Conservation (phyloP, 2,888 invertebrate genomes). For the Choreutis nemorana region DNA sequence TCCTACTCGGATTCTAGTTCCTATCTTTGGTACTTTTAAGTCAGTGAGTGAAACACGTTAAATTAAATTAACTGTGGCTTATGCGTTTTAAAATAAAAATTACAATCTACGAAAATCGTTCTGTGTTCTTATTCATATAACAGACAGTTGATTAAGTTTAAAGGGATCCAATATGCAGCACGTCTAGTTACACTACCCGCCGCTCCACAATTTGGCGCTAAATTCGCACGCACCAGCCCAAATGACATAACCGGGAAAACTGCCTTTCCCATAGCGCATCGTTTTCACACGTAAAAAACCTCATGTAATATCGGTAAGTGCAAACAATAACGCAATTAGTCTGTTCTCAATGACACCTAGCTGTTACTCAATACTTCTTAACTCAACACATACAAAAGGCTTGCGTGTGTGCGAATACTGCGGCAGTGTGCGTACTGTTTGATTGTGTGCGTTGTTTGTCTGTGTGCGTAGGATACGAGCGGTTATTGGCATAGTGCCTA, state of each 20-base stretch:
- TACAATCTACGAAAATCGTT: too few relatives aligned
- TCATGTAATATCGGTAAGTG: conserved; percentile 13
- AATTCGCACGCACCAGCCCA: conserved; percentile 12
- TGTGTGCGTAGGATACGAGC: conserved; percentile 26
- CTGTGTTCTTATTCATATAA: too few relatives aligned
- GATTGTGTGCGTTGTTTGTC: conserved; percentile 20
- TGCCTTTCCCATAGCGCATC: conserved; percentile 17
- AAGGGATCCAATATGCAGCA: too few relatives aligned
- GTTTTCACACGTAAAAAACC: conserved; percentile 27
- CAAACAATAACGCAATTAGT: conserved; percentile 23
- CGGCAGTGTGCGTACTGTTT: conserved; percentile 12
- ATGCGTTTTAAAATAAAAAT: too few relatives aligned
- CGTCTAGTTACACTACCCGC: conserved; percentile 24
- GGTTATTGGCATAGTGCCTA: conserved; percentile 64
- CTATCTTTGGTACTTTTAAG: too few relatives aligned
- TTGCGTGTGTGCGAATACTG: conserved; percentile 16
- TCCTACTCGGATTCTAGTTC: too few relatives aligned
- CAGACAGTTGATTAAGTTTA: too few relatives aligned
- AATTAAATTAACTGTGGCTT: too few relatives aligned
- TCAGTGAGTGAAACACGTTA: too few relatives aligned
- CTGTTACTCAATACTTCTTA: conserved; percentile 31
- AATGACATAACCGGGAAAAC: conserved; percentile 29
- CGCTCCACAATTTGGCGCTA: conserved; percentile 15
- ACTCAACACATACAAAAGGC: conserved; percentile 9
- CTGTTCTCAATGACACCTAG: conserved; percentile 33